Evolutionary conservation across 2,888 invertebrate species (phyloP).

Genomic region (Luffia ferchaultella): DNA sequence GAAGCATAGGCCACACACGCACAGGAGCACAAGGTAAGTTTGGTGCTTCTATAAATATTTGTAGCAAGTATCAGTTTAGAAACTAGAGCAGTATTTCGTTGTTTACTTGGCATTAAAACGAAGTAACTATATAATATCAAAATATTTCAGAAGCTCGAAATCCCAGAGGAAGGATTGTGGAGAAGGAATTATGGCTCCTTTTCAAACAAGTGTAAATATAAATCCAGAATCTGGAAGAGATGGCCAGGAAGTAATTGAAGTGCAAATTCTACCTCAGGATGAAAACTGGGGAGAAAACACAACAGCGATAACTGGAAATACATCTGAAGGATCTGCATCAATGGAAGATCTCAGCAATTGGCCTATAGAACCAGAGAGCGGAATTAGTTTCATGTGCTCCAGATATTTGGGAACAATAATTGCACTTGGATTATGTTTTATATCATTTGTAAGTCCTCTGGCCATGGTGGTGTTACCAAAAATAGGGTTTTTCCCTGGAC

Average conservation of each 20-base stretch:
- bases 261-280: conserved; percentile 95
- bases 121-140: too few relatives aligned
- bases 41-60: conserved; percentile 1
- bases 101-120: too few relatives aligned
- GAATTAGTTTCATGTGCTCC: conserved; percentile 77
- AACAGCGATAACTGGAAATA: conserved; percentile 95
- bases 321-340: conserved; percentile 94
- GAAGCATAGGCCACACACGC: conserved; percentile 68
- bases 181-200: conserved; percentile 80
- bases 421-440: conserved; percentile 79
- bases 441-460: conserved; percentile 91
- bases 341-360: conserved; percentile 90
- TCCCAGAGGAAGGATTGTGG: conserved; percentile 70
- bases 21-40: conserved; percentile 71
- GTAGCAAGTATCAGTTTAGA: too few relatives aligned
- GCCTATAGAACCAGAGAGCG: conserved; percentile 78
- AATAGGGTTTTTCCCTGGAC: conserved; percentile 82
- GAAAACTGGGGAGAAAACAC: conserved; percentile 99
- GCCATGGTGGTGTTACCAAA: conserved; percentile 96
- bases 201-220: conserved; percentile 85
- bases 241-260: conserved; percentile 93
- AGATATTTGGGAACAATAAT: conserved; percentile 85
- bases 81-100: too few relatives aligned
- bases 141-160: conserved; percentile 67
- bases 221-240: conserved; percentile 79